A percentile compares a stretch with the other conserved stretches of the same genome.
phyloP scores from a whole-genome alignment of 2,888 invertebrate species.

The Zygaena filipendulae region DNA sequence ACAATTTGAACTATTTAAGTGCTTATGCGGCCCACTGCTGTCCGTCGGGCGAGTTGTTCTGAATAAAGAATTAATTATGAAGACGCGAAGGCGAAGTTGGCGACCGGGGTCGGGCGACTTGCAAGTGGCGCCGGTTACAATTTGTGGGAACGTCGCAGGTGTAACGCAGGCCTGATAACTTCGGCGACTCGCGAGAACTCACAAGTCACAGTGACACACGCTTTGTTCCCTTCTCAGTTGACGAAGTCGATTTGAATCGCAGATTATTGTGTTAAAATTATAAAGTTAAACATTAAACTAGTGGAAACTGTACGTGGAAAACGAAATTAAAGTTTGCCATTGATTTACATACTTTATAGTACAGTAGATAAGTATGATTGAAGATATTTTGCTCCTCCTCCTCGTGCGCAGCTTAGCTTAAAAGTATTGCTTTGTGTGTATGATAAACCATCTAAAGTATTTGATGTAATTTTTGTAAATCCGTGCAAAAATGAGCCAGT shows the following conservation, averaged over 20 bases:
- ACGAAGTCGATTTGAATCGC: slow-evolving; percentile 64
- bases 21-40: slow-evolving; percentile 54
- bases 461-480: no score
- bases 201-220: slow-evolving; percentile 42
- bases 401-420: no score
- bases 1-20: slow-evolving; percentile 64
- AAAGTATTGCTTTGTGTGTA: no score
- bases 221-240: slow-evolving; percentile 60
- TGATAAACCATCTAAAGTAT: no score
- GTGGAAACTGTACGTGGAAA: no score
- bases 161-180: slow-evolving; percentile 47
- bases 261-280: no score
- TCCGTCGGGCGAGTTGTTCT: slow-evolving; percentile 57
- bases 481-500: no score
- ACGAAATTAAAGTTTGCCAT: no score
- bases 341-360: no score
- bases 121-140: slow-evolving; percentile 53
- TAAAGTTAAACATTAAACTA: slow-evolving; percentile 12
- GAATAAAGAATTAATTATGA: slow-evolving; percentile 69
- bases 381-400: no score
- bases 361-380: no score
- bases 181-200: no score
- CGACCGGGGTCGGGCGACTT: slow-evolving; percentile 40
- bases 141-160: slow-evolving; percentile 65
- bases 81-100: slow-evolving; percentile 49